Evolutionary conservation across 2,113 vertebrate species (phyloP), one percentile per base, ranked within the genome.

Genomic region (Triplophysa rosa): DNA sequence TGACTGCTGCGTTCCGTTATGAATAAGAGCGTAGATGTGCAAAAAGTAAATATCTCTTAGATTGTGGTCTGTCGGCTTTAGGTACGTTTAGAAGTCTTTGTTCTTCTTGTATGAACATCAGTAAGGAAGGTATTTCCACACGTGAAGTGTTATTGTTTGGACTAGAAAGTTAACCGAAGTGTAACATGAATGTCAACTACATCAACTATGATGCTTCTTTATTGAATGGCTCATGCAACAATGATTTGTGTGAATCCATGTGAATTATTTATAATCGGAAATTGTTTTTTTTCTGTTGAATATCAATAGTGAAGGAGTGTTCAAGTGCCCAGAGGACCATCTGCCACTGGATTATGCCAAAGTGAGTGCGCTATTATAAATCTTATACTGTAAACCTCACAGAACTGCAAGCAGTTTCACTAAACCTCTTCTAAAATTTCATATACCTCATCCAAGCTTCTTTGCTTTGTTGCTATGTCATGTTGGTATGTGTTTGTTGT

Each of bases 301-400:
- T 21, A 8, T 65, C 66, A 16, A 70, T 92, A 97, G 96, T 13
- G 95, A 95, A 89, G 96, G 96, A 0, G 93, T 97, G 70, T 97
- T 97, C 90, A 97, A 95, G 86, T 97, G 96, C 83, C 96, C 96
- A 0, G 96, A 97, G 87, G 96, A 97, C 65, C 95, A 97, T 77
- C 92, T 97, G 68, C 95, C 95, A 0, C 91, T 97, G 79, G 96
- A 97, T 88, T 97, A 97, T 26, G 95, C 95, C 86, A 97, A 97
- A 95, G 96, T 97, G 92, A 83, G 84, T 81, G 49, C n/a, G 29
- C 49, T 29, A 19, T 54, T 17, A 17, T 40, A 33, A 62, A 21
- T 19, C 21, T 49, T 13, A 17, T 6, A 12, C 29, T 24, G 1
- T 29, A 29, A 33, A 33, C 29, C 29, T 33, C 6, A 33, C 4